Conservation (phyloP, 2,797 vertebrate genomes). For the Manis crassicaudata region DNA sequence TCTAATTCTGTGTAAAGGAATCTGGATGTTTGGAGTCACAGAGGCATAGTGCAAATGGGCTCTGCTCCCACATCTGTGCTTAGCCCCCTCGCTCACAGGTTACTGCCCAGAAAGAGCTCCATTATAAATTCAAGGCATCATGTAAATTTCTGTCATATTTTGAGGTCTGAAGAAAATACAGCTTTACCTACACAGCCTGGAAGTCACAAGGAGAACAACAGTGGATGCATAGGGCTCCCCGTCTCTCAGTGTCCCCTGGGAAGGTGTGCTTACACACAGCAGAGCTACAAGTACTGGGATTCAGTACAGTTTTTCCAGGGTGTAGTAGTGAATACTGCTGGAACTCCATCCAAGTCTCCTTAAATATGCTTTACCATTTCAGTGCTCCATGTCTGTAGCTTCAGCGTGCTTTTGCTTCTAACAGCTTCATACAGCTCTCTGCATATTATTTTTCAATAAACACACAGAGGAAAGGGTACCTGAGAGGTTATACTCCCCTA, state of each 20-base stretch:
- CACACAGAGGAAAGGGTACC: neutral
- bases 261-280: accelerated
- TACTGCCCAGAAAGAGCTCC: neutral
- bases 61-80: neutral
- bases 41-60: neutral
- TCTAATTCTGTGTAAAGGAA: neutral
- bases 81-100: too few species aligned
- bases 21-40: neutral
- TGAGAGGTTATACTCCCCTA: accelerated
- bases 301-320: too few species aligned
- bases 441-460: neutral
- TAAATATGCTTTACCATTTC: accelerated
- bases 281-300: neutral
- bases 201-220: neutral
- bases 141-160: neutral
- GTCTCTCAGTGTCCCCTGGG: neutral
- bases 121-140: neutral
- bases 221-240: too few species aligned
- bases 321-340: accelerated
- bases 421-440: neutral
- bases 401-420: neutral
- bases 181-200: accelerated
- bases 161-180: neutral
- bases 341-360: neutral
- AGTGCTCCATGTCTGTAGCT: neutral